Percentiles rank a stretch among this genome's conserved stretches.
Conservation (phyloP, 2,797 vertebrate species). For the Spinibarbus caldwelli region DNA sequence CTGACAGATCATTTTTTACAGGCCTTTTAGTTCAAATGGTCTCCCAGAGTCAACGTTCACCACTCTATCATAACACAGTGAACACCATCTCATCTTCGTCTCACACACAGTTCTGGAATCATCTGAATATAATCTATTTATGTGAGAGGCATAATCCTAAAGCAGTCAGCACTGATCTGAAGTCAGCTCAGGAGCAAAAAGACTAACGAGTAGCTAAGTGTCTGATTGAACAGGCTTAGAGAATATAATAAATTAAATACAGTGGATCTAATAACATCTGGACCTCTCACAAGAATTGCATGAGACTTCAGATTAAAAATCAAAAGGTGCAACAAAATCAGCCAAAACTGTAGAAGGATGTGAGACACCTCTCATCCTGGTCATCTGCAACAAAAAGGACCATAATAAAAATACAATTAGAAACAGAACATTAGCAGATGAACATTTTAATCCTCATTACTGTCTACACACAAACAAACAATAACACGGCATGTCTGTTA, state of each 20-base stretch:
- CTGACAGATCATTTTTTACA: neutral
- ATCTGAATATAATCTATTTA: neutral
- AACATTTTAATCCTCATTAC: neutral
- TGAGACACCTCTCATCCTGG: neutral
- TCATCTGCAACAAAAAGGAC: neutral
- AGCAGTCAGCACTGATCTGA: slow-evolving; percentile 25
- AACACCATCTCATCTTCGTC: neutral
- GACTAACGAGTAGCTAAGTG: neutral
- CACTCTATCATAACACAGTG: neutral
- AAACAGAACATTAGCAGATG: neutral
- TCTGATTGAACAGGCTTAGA: neutral
- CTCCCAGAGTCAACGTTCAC: neutral
- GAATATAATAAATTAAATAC: neutral
- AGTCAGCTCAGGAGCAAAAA: neutral
- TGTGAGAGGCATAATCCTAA: neutral
- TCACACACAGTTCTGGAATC: slow-evolving; percentile 4
- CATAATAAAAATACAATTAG: neutral
- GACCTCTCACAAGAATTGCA: neutral
- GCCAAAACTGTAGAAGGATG: neutral
- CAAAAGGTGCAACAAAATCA: neutral
- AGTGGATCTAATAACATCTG: neutral
- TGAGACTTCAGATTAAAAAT: slow-evolving; percentile 6
- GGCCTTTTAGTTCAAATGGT: neutral
- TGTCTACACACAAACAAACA: slow-evolving; percentile 3
- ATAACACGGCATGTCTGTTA: neutral